These are phyloP conservation scores for Trematomus bernacchii DNA, from an alignment of 2,797 vertebrate genomes.

Conservation along the genomic window DNA sequence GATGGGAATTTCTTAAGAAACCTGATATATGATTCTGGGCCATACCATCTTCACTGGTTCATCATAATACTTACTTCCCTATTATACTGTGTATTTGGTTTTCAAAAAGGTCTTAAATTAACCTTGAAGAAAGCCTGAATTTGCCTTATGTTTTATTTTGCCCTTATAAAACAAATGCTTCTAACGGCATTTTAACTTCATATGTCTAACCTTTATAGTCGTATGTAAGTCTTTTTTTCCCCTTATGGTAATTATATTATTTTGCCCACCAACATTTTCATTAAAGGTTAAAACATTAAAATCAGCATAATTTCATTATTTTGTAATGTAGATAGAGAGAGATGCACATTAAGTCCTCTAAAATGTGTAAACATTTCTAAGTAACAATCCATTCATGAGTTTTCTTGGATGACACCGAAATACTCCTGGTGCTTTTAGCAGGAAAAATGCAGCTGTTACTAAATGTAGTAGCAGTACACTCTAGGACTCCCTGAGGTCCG, in stretches of 20 bases:
- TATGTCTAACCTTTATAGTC: no score
- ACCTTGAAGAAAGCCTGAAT: no score
- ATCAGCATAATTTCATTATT: neutral
- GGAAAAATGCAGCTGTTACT: slow-evolving; percentile 32
- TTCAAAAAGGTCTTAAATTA: no score
- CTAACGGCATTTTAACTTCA: no score
- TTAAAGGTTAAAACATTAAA: neutral
- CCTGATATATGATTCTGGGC: no score
- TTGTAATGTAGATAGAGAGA: neutral
- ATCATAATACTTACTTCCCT: no score
- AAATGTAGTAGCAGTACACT: neutral
- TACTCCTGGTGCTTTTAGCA: neutral
- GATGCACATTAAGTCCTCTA: neutral
- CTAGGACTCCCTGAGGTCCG: slow-evolving; percentile 43
- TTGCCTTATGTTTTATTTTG: no score
- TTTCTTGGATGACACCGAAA: neutral
- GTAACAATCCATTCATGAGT: neutral
- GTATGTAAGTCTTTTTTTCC: neutral
- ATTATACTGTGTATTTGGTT: no score
- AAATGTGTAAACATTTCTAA: neutral
- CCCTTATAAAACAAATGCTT: no score
- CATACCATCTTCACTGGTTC: no score
- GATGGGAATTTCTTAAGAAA: no score
- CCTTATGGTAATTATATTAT: neutral
- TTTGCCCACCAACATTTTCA: neutral